Evolutionary conservation across 1,140 invertebrate genomes (phyloP).

Genomic region (Zaprionus ghesquierei): DNA sequence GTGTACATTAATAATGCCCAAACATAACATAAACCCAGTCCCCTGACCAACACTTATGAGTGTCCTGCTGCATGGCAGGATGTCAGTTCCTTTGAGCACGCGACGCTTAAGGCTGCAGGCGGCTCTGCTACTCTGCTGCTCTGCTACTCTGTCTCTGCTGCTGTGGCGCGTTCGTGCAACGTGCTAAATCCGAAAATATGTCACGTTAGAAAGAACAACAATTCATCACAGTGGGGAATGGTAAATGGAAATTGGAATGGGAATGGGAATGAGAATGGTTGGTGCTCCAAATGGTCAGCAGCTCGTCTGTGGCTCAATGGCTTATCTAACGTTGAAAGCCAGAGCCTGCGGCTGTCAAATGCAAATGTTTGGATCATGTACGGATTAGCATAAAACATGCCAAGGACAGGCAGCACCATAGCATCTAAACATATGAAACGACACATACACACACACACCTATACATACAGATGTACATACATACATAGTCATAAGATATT

Average conservation of each 20-base stretch:
- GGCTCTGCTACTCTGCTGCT: neutral
- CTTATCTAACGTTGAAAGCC: neutral
- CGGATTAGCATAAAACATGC: conserved; percentile 3
- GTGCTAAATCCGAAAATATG: conserved; percentile 1
- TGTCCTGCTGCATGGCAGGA: neutral
- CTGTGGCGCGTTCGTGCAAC: neutral
- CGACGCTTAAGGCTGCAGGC: neutral
- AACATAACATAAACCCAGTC: neutral
- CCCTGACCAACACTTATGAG: neutral
- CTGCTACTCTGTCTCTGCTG: neutral
- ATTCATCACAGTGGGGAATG: neutral
- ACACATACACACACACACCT: neutral
- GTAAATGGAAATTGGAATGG: neutral
- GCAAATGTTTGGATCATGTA: conserved; percentile 2
- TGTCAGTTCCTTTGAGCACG: neutral
- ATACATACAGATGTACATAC: neutral
- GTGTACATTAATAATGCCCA: neutral
- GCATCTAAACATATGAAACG: neutral
- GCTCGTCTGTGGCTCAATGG: neutral
- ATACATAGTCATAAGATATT: neutral
- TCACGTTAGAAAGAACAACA: neutral
- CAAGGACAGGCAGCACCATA: neutral
- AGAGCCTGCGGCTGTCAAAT: conserved; percentile 1
- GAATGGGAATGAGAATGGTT: neutral
- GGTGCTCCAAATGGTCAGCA: neutral